These are phyloP conservation scores for Darevskia mixta DNA, from an alignment of 2,797 vertebrate genomes.

Conservation along the genomic window DNA sequence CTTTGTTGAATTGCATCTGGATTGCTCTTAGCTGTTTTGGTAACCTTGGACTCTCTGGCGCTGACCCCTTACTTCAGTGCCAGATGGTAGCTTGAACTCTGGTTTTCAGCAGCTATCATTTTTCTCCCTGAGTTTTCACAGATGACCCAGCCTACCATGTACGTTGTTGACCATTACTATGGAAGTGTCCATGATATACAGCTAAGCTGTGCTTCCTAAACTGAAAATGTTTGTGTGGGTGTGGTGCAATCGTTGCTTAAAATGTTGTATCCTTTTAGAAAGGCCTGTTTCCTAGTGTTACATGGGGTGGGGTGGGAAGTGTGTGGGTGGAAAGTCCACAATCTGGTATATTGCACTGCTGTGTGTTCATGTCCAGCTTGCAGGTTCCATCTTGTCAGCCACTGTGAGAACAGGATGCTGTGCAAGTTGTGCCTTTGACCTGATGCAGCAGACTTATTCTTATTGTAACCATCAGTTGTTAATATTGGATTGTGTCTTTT, in stretches of 20 bases:
- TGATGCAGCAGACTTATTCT: too few relatives aligned
- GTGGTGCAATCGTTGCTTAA: not conserved
- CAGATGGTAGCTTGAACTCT: not conserved
- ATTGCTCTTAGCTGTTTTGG: constrained; percentile 24
- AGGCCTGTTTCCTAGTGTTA: not conserved
- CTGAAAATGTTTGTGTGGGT: not conserved
- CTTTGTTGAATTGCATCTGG: constrained; percentile 17
- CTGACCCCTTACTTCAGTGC: not conserved
- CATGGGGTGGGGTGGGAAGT: not conserved
- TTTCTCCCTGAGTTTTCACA: not conserved
- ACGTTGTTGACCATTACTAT: not conserved
- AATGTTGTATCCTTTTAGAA: not conserved
- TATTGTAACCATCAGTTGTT: not conserved
- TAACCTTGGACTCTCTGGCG: constrained; percentile 13
- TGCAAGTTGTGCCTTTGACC: too few relatives aligned
- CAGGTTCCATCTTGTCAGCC: too few relatives aligned
- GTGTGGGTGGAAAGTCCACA: not conserved
- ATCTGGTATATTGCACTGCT: too few relatives aligned
- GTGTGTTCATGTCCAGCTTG: too few relatives aligned
- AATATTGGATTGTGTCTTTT: too few relatives aligned
- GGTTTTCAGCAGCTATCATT: not conserved
- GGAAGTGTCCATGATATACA: not conserved
- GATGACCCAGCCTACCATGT: not conserved
- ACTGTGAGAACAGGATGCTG: too few relatives aligned
- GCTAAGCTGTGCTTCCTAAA: not conserved